Base-by-base conservation (phyloP, 2,797 vertebrate genomes). In the Lates japonicus region DNA sequence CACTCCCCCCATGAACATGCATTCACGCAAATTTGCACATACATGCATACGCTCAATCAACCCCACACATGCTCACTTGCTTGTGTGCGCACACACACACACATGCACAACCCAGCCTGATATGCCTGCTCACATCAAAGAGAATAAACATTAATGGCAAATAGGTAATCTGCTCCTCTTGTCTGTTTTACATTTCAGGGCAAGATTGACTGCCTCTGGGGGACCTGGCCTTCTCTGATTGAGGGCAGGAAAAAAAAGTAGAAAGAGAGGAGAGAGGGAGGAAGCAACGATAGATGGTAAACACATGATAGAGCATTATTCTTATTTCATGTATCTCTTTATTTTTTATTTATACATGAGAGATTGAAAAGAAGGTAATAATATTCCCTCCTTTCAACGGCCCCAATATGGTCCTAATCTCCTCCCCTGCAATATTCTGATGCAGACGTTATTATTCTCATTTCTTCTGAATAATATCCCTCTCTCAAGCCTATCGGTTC, bases 391-490 rank as follows among this genome's bases (percentile, higher is more conserved):
- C 79, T 80, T 87, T 84, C 87, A 86, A 85, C 55, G 54, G 80
- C 76, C 74, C 71, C 61, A 82, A 85, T 85, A 95, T 93, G 93
- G 94, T 91, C 96, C 96, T 97, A 96, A 97, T 98, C 97, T 97
- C 96, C 96, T 96, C 93, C 94, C 87, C 82, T 74, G 95, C 95
- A 96, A 97, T 96, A 97, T 98, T 97, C 97, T 91, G 93, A 96
- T 95, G 90, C 92, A 91, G 94, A 94, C 94, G 93, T 96, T 97
- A 97, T 97, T 97, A 97, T 97, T 98, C 96, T 97, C 96, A 96
- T 97, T 97, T 96, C 96, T 94, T 87, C 95, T 97, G 97, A 99
- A 98, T 98, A 98, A 98, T 98, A 96, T 96, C 95, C 95, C 96
- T 94, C 96, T 96, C 95, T 94, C 94, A 91, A 65, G 94, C 95